These are phyloP conservation scores for Xyliphius kryptos DNA, from an alignment of 2,113 vertebrate species.

Conservation along the genomic window DNA sequence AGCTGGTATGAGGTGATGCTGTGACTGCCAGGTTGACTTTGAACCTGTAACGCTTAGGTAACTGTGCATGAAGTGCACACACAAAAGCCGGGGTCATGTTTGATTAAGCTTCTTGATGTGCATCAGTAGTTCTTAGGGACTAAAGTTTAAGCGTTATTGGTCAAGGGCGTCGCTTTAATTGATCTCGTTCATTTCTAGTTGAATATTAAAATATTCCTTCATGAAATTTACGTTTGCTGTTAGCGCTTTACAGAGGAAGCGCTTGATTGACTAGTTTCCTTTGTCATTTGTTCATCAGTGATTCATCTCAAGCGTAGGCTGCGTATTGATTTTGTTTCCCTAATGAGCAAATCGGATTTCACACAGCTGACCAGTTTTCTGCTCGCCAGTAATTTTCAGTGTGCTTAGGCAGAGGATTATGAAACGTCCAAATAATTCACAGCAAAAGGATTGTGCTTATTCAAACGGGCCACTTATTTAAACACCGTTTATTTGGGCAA, in stretches of 20 bases:
- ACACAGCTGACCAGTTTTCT: constrained; percentile 74
- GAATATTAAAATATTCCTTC: constrained; percentile 14
- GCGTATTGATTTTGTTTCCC: constrained; percentile 58
- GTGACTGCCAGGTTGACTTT: constrained; percentile 38
- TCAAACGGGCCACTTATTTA: constrained; percentile 67
- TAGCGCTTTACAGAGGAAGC: constrained; percentile 33
- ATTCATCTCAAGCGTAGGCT: constrained; percentile 50
- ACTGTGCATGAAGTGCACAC: constrained; percentile 62
- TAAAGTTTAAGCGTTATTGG: constrained; percentile 47
- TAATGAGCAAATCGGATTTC: constrained; percentile 75
- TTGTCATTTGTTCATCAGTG: constrained; percentile 44
- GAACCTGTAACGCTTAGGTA: constrained; percentile 56
- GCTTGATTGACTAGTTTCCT: constrained; percentile 14
- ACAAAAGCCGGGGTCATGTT: constrained; percentile 51
- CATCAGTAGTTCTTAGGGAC: constrained; percentile 58
- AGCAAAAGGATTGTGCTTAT: constrained; percentile 63
- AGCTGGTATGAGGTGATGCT: background rate
- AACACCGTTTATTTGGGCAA: constrained; percentile 73
- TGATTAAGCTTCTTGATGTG: constrained; percentile 53
- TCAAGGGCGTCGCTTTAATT: constrained; percentile 14
- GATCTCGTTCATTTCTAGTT: background rate
- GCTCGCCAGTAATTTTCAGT: constrained; percentile 76
- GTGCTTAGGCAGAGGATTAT: constrained; percentile 71
- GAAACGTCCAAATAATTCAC: constrained; percentile 70
- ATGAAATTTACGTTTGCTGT: background rate